Evolutionary conservation across 1,140 invertebrate genomes (phyloP), one percentile per base, ranked within the genome.

Genomic region (Drosophila parabipectinata): DNA sequence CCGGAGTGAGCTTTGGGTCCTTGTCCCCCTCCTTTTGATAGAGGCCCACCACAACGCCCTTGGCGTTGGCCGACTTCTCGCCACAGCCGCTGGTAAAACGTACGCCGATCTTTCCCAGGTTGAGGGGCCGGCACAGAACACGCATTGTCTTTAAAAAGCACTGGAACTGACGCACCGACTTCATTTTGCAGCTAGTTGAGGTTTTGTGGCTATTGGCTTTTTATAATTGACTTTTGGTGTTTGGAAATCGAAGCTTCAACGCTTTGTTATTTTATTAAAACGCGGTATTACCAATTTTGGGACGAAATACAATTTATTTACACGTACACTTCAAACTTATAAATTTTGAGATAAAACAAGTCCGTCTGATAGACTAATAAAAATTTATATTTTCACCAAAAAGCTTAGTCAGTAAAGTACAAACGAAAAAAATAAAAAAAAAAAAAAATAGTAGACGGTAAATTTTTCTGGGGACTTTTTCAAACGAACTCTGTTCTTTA

Each of bases 21-120:
- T 84, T 87, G 26, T 72, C 72, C 8, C 77, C 73, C 44, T 92
- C 90, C 55, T 89, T 90, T 57, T 85, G 63, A 26, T 91, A 92
- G 5, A 90, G 64, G 0, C 91, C 91, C 1, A 92, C 26, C 0
- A 92, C 90, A 0, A 92, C 21, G 7, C 91, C 91, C n/a, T 4
- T 18, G 30, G 0, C 2, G 12, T 3, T 1, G 10, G 15, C 14
- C 14, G 28, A 41, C 0, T 21, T 3, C 0, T 48, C 52, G 10
- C 37, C 37, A 61, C 28, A 48, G n/a, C 8, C 26, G 26, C 26
- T 10, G 4, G 45, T 51, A 63, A 58, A 62, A 14, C 28, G 53
- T 53, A 48, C 72, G 7, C 45, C 26, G 12, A 9, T 50, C 30
- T 2, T 15, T 4, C 47, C 52, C 44, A 32, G 15, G 55, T 15